phyloP scores from a whole-genome alignment of 2,888 invertebrate species.

The Xylophagus ater region DNA sequence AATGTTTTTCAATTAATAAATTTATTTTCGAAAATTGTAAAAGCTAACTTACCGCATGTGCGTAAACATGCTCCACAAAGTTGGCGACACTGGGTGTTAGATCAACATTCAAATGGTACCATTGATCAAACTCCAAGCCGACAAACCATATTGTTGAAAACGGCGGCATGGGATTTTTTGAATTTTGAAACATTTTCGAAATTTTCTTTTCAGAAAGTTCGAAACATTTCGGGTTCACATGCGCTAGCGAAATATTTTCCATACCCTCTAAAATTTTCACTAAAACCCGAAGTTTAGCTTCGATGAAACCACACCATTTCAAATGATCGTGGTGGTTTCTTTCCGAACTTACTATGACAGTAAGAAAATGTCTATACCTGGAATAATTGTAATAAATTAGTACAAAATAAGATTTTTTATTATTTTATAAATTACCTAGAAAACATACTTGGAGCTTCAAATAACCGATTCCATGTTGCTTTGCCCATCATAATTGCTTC shows the following conservation, averaged over 20 bases:
- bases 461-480: conserved; percentile 80
- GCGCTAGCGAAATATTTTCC: conserved; percentile 81
- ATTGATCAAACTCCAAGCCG: conserved; percentile 84
- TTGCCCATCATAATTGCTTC: conserved; percentile 84
- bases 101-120: conserved; percentile 80
- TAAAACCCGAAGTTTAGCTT: conserved; percentile 88
- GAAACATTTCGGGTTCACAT: conserved; percentile 90
- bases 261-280: conserved; percentile 86
- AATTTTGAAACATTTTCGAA: conserved; percentile 15
- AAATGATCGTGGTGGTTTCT: conserved; percentile 77
- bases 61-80: conserved; percentile 79
- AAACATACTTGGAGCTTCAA: conserved; percentile 91
- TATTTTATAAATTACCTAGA: conserved; percentile 37
- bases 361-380: conserved; percentile 90
- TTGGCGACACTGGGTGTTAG: conserved; percentile 84
- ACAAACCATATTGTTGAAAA: conserved; percentile 95
- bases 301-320: conserved; percentile 94
- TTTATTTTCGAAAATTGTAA: conserved; percentile 2
- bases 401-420: background rate
- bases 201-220: conserved; percentile 39
- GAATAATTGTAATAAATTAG: conserved; percentile 35
- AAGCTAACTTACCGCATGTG: conserved; percentile 67
- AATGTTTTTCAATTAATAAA: conserved; percentile 5
- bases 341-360: conserved; percentile 71
- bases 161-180: conserved; percentile 28